Evolutionary conservation across 1,140 invertebrate genomes (phyloP).

Genomic region (Meloidogyne floridensis): DNA sequence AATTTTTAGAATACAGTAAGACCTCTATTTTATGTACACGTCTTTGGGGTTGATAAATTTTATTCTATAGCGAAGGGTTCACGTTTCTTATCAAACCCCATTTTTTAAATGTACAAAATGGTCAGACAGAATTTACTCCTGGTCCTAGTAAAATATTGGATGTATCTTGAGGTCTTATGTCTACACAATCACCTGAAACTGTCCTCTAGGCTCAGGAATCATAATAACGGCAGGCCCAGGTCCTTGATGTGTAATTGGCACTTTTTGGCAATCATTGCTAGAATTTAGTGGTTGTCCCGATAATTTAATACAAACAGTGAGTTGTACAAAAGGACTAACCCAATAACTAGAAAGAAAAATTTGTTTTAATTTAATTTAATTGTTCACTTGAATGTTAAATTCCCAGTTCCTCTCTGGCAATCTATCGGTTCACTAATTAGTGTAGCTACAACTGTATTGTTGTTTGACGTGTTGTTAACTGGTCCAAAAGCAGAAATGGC

Average conservation of each 20-base stretch:
- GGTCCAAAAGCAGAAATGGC: slow-evolving; percentile 24
- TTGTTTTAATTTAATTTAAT: neutral
- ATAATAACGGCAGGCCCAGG: slow-evolving; percentile 15
- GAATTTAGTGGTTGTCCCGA: neutral
- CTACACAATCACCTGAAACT: slow-evolving; percentile 18
- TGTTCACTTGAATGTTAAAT: slow-evolving; percentile 18
- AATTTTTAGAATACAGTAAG: too few species aligned
- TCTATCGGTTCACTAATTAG: slow-evolving; percentile 25
- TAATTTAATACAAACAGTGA: slow-evolving; percentile 16
- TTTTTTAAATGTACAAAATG: too few species aligned
- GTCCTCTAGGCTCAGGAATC: slow-evolving; percentile 12
- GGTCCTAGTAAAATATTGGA: too few species aligned
- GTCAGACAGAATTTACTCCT: too few species aligned
- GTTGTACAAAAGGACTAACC: slow-evolving; percentile 17
- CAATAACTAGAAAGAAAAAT: slow-evolving; percentile 19
- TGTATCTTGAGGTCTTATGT: neutral
- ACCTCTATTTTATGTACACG: too few species aligned
- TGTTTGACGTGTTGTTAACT: neutral
- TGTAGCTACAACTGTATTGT: slow-evolving; percentile 23
- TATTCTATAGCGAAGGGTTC: too few species aligned
- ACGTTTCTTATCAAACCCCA: too few species aligned
- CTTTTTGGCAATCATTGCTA: slow-evolving; percentile 16
- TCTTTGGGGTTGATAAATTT: too few species aligned
- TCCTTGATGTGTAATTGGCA: neutral
- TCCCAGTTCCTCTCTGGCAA: slow-evolving; percentile 18